phyloP scores from a whole-genome alignment of 2,797 vertebrate genomes.

The Dallia pectoralis region DNA sequence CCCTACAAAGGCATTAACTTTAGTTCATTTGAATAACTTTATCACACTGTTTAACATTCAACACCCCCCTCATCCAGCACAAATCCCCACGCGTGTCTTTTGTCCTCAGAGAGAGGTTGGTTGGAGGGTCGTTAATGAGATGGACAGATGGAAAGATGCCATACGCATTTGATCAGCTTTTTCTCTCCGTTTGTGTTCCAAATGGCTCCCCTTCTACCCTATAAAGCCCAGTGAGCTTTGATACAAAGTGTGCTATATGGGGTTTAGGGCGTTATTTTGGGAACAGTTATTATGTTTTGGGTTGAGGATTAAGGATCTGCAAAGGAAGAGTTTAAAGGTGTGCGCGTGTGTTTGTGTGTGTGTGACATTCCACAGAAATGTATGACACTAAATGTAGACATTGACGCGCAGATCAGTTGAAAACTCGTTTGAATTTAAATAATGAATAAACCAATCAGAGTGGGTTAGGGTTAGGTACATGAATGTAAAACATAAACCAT shows the following conservation, averaged over 20 bases:
- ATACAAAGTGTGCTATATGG: not conserved
- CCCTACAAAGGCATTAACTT: slow-evolving; percentile 45
- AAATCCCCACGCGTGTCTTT: slow-evolving; percentile 27
- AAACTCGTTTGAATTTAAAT: too few species aligned
- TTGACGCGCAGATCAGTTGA: too few species aligned
- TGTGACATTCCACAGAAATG: not conserved
- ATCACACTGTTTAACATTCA: slow-evolving; percentile 27
- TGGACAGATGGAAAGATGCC: slow-evolving; percentile 20
- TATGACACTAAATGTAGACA: too few species aligned
- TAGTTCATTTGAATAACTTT: slow-evolving; percentile 38
- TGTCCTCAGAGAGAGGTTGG: slow-evolving; percentile 31
- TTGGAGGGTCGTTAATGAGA: slow-evolving; percentile 32
- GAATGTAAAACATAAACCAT: too few species aligned
- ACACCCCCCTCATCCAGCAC: slow-evolving; percentile 20
- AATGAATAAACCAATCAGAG: too few species aligned
- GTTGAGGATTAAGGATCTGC: not conserved
- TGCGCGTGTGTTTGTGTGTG: not conserved
- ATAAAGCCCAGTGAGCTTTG: not conserved
- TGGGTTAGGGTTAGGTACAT: too few species aligned
- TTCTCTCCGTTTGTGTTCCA: not conserved
- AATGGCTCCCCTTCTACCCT: not conserved
- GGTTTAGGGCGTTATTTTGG: not conserved
- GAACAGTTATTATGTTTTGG: not conserved
- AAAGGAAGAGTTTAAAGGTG: not conserved
- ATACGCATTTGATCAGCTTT: slow-evolving; percentile 19